Evolutionary conservation across 1,140 invertebrate species (phyloP), one percentile per base, ranked within the genome.

Genomic region (Drosophila lacertosa): DNA sequence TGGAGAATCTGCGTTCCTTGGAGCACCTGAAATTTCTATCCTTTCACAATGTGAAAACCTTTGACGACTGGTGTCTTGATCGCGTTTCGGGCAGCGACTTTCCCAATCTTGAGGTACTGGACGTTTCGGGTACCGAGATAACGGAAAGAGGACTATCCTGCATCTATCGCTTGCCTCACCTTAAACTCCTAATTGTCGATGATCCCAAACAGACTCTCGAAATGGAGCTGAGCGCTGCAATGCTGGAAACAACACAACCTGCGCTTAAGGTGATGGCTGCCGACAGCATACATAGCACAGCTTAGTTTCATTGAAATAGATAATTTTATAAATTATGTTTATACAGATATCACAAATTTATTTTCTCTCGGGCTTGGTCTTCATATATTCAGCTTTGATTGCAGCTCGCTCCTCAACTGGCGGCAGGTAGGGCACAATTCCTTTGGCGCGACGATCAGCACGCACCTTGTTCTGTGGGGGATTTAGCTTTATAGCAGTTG

Each of bases 51-150:
- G 95, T 95, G 69, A 74, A 89, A 42, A 74, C 92, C 37, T 92
- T 97, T 53, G 94, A 97, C 92, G 96, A 97, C 84, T 97, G 96
- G 95, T 94, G 93, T 63, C 67, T 97, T 48, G 95, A 96, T 84
- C 92, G 93, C 65, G 91, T 97, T 22, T 90, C 92, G 24, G 91
- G 92, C 33, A 90, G 94, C n/a, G 94, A 94, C 64, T 90, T 82
- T 47, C 89, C 93, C 11, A 92, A 91, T 11, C 80, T 97, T 16
- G 93, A 96, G 79, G 93, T 96, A 67, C 90, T 97, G 4, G 96
- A 97, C 91, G 78, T 97, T 1, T 94, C 94, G 42, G 96, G 96
- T 84, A 91, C 92, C 6, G 91, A 92, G 15, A 90, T 97, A 22
- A 94, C 95, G 2, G 93, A 94, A 58, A 92, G 92, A 70, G 95